phyloP scores from a whole-genome alignment of 1,140 invertebrate species.

The Homalodisca vitripennis region DNA sequence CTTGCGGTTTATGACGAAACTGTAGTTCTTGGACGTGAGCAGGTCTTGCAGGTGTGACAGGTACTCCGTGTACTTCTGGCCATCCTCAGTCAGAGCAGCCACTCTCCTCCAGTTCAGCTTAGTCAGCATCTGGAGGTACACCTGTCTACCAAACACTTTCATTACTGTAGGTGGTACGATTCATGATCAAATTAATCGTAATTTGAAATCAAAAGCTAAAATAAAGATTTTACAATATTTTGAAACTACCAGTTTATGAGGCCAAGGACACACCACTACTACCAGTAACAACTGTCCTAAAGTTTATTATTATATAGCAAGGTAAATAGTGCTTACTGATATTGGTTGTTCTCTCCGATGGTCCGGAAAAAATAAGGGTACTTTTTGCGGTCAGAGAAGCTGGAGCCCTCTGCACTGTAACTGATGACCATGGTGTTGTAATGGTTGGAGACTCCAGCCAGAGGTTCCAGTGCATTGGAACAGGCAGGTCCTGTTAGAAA shows the following conservation, averaged over 20 bases:
- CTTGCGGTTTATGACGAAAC: constrained; percentile 68
- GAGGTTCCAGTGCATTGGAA: constrained; percentile 78
- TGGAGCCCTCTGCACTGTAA: constrained; percentile 76
- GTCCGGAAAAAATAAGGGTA: constrained; percentile 85
- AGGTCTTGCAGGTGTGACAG: constrained; percentile 68
- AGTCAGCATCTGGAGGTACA: constrained; percentile 66
- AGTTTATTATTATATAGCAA: too few relatives aligned
- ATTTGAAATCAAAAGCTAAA: not conserved
- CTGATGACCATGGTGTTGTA: constrained; percentile 76
- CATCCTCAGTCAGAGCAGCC: constrained; percentile 74
- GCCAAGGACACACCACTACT: too few relatives aligned
- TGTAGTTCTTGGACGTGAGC: constrained; percentile 60
- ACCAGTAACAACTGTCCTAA: too few relatives aligned
- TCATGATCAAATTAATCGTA: too few relatives aligned
- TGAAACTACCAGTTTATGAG: too few relatives aligned
- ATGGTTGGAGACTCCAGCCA: constrained; percentile 77
- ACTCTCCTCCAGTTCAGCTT: constrained; percentile 67
- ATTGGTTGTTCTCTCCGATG: constrained; percentile 76
- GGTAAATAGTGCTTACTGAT: constrained; percentile 53
- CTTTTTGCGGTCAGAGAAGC: constrained; percentile 63
- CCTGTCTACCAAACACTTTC: too few relatives aligned
- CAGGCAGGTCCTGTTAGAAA: constrained; percentile 83
- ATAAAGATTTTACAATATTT: not conserved
- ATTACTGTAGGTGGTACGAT: too few relatives aligned
- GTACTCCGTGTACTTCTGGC: constrained; percentile 79